Base-by-base conservation (phyloP, 1,140 invertebrate species). In the Teleogryllus occipitalis region DNA sequence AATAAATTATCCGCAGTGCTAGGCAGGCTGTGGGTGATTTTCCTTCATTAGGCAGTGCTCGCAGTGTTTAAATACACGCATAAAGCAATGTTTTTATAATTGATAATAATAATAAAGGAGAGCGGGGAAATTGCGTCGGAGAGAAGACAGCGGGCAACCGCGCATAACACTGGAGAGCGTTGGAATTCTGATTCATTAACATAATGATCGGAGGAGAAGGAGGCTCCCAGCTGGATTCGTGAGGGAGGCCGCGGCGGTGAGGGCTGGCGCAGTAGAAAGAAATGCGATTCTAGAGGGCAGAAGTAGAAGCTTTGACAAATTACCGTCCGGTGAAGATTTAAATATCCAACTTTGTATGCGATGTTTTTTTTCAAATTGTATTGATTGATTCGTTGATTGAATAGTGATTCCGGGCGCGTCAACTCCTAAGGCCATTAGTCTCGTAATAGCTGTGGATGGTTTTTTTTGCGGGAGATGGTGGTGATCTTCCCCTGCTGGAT, bases 111-210 rank as follows among this genome's bases (percentile, higher is more conserved):
- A 65, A 65, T 65, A 7, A 65, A 65, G 54, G 54, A 65, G 54
- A 65, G 54, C 54, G 10, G 7, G 10, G 2, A 65, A 65, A 65
- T 65, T 65, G 54, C 54, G 7, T 65, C 18, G 7, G 54, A 65
- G 10, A 65, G 54, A 14, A 65, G 54, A 65, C 18, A 65, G 54
- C 54, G 54, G 54, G 54, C 10, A 65, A 18, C 54, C 54, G 10
- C 54, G 54, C 54, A 18, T 65, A 65, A 18, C 54, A 65, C 2
- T 7, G 10, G 10, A 14, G 54, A 18, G 10, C 54, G 54, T 18
- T 65, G 54, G 54, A 65, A 65, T 65, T 65, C 54, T 14, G 54
- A 65, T 65, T 65, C 54, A 65, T 65, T 65, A 65, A 65, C 54
- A 65, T 65, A 65, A 65, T 65, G 54, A 65, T 65, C 54, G 54